Conservation (phyloP, 2,113 vertebrate genomes). For the Anhinga anhinga region DNA sequence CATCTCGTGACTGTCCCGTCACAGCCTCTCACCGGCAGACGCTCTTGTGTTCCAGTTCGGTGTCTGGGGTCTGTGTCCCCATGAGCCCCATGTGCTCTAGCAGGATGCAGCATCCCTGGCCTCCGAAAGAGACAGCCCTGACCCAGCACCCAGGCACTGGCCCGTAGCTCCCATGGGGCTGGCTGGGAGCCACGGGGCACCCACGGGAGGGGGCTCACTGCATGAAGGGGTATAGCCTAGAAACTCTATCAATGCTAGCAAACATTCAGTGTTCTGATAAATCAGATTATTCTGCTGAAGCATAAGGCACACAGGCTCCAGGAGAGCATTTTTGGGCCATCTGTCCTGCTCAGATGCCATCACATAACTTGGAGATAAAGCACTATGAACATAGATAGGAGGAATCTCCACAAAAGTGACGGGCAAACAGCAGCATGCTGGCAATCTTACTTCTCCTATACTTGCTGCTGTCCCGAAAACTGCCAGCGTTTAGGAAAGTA, state of each 20-base stretch:
- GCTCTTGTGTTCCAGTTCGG: neutral
- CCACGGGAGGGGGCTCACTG: neutral
- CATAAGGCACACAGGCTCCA: neutral
- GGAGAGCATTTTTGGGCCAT: neutral
- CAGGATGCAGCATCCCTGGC: accelerated
- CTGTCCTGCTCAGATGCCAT: neutral
- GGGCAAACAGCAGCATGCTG: neutral
- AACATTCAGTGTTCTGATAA: accelerated
- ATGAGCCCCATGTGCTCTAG: accelerated
- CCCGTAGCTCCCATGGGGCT: neutral
- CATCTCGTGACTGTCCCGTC: neutral
- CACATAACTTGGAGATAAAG: no score
- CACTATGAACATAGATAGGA: accelerated
- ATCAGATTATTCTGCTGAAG: neutral
- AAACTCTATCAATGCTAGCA: neutral
- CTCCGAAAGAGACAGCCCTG: neutral
- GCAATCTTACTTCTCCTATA: neutral
- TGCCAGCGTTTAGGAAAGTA: neutral
- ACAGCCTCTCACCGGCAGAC: neutral
- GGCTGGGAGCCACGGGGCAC: neutral
- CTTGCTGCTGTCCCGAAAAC: neutral
- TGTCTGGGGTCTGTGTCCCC: neutral
- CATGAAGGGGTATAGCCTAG: neutral
- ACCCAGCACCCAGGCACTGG: neutral
- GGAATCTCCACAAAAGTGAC: neutral